phyloP scores from a whole-genome alignment of 2,113 vertebrate genomes.

The Cairina moschata region DNA sequence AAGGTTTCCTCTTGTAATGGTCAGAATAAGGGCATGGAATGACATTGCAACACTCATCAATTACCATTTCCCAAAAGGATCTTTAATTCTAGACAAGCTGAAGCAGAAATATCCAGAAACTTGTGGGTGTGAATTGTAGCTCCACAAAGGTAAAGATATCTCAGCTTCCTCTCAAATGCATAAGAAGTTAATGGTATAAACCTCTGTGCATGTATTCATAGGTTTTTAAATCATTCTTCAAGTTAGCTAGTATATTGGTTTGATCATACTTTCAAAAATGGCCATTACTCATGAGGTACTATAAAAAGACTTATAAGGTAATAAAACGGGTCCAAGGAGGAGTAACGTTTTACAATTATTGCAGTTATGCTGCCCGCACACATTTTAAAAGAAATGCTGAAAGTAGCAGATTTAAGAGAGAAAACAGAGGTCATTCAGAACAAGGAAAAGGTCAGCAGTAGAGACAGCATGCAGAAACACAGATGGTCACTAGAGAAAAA shows the following conservation, averaged over 20 bases:
- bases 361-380: background rate
- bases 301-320: background rate
- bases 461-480: background rate
- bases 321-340: background rate
- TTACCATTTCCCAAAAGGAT: background rate
- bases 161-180: background rate
- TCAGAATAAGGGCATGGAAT: background rate
- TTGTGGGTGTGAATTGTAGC: background rate
- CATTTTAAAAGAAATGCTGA: background rate
- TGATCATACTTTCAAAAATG: background rate
- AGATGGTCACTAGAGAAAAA: background rate
- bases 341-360: background rate
- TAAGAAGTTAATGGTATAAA: fast-evolving
- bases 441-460: background rate
- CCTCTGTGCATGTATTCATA: fast-evolving
- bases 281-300: background rate
- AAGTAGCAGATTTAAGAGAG: background rate
- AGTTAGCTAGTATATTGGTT: fast-evolving
- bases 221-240: background rate
- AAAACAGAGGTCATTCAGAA: background rate
- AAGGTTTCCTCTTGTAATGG: background rate
- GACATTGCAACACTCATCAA: background rate
- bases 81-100: background rate
- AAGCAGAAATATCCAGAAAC: background rate
- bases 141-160: background rate